Conservation (phyloP, 2,113 vertebrate species). For the Bubo bubo region DNA sequence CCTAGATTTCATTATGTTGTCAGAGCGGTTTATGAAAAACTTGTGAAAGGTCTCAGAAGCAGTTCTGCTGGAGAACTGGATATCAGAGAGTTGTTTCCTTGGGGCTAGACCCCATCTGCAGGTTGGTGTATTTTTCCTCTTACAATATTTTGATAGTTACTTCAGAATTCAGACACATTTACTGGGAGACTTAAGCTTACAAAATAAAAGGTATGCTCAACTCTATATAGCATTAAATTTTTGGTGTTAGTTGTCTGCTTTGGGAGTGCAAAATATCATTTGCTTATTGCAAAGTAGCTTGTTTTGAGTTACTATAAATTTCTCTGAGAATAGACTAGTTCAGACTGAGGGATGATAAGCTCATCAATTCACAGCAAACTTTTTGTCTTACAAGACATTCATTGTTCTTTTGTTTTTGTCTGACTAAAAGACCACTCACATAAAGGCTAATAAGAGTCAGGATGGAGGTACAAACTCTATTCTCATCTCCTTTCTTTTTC, state of each 20-base stretch:
- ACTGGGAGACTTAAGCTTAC: background rate
- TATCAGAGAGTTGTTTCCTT: background rate
- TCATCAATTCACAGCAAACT: background rate
- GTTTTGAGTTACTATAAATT: background rate
- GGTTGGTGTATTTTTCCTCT: background rate
- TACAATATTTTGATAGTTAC: background rate
- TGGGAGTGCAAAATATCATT: background rate
- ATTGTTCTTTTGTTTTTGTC: background rate
- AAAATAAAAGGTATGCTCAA: background rate
- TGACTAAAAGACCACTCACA: background rate
- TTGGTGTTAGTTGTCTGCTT: background rate
- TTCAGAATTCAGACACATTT: background rate
- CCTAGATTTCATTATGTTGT: background rate
- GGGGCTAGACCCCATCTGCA: background rate
- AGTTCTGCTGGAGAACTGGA: background rate
- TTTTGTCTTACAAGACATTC: background rate
- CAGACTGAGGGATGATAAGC: background rate
- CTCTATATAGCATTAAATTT: background rate
- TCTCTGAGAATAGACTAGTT: background rate
- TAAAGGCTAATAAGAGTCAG: background rate
- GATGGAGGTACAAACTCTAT: background rate
- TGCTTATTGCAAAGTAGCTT: background rate
- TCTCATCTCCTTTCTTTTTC: background rate
- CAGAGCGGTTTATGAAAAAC: background rate
- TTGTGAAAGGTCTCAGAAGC: background rate